Conservation (phyloP, 2,797 vertebrate genomes). For the Neopelma chrysocephalum region DNA sequence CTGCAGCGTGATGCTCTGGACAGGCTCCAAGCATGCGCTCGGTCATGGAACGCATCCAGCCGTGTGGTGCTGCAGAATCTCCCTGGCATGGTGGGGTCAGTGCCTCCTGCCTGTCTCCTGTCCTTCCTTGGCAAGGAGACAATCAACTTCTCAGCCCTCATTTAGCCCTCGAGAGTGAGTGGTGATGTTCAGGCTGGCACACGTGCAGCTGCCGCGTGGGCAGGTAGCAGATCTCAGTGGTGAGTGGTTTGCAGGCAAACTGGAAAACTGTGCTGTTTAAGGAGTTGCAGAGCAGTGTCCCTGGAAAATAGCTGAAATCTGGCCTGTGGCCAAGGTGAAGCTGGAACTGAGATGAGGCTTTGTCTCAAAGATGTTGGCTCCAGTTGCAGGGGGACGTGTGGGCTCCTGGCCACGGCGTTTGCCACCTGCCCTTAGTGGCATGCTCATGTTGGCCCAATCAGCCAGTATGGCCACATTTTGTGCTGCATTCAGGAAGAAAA, state of each 20-base stretch:
- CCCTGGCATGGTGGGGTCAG: rapidly evolving
- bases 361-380: not conserved
- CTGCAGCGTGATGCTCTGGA: rapidly evolving
- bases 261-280: not conserved
- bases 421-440: not conserved
- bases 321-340: not conserved
- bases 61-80: not conserved
- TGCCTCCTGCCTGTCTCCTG: not conserved
- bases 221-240: not conserved
- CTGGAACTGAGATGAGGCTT: not conserved
- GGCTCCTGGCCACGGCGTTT: not conserved
- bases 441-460: not conserved
- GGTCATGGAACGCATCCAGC: rapidly evolving
- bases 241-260: rapidly evolving
- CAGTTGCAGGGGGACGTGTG: not conserved
- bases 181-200: not conserved
- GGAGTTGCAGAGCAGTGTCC: not conserved
- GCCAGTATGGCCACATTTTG: rapidly evolving
- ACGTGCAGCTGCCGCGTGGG: rapidly evolving
- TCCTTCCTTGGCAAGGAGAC: not conserved
- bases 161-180: rapidly evolving
- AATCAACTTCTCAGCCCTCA: not conserved
- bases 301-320: not conserved
- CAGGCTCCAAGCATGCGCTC: rapidly evolving
- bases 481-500: not conserved